These are phyloP conservation scores for Gymnorhina tibicen DNA, from an alignment of 2,113 vertebrate species.

Conservation along the genomic window DNA sequence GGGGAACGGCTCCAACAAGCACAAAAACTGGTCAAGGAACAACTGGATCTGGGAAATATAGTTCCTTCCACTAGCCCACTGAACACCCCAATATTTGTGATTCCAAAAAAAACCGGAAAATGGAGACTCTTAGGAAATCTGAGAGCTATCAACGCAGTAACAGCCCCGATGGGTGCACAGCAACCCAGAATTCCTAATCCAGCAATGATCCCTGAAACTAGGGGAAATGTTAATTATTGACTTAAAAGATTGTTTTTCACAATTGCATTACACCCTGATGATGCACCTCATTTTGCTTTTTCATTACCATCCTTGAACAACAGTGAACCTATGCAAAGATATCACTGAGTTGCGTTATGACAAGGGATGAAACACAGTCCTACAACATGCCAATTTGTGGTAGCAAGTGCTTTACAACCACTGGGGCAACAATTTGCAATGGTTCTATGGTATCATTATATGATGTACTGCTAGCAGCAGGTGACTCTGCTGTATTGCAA, in stretches of 20 bases:
- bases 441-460: neutral
- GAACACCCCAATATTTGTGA: too few species aligned
- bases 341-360: neutral
- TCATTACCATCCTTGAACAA: neutral
- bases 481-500: neutral
- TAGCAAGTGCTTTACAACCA: neutral
- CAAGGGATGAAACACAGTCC: neutral
- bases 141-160: neutral
- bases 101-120: neutral
- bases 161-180: accelerated
- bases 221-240: neutral
- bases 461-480: neutral
- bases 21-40: neutral
- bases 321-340: neutral
- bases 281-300: neutral
- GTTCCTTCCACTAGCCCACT: neutral
- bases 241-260: neutral
- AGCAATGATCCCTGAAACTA: neutral
- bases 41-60: neutral
- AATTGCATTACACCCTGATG: neutral
- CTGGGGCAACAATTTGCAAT: neutral
- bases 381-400: neutral
- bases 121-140: neutral
- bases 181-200: neutral
- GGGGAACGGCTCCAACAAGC: neutral